Conservation (phyloP, 2,888 invertebrate species). For the Lottia scabra region DNA sequence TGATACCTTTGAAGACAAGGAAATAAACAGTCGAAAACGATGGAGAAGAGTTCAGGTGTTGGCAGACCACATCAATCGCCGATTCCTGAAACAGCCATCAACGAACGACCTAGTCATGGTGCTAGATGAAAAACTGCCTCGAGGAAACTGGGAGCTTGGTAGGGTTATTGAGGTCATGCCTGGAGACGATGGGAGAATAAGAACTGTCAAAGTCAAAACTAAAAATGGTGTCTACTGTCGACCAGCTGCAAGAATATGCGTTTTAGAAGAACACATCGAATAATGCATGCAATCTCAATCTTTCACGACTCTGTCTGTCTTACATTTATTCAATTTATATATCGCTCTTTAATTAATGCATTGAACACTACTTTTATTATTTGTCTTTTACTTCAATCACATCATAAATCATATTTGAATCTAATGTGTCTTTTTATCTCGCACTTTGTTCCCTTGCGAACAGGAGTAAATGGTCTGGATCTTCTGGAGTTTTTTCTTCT, state of each 20-base stretch:
- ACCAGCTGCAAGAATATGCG: background rate
- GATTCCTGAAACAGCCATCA: background rate
- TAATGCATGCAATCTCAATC: background rate
- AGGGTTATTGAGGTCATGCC: background rate
- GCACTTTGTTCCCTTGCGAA: no score
- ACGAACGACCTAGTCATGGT: background rate
- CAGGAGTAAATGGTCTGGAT: no score
- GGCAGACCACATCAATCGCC: background rate
- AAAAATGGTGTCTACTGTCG: background rate
- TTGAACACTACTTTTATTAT: no score
- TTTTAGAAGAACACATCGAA: background rate
- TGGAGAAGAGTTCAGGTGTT: slow-evolving; percentile 10
- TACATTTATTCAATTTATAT: no score
- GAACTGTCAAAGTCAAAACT: background rate
- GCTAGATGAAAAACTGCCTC: background rate
- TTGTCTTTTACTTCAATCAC: no score
- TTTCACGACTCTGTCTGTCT: background rate
- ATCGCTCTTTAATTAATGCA: no score
- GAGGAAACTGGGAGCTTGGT: background rate
- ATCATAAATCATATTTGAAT: no score
- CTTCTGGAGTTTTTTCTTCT: no score
- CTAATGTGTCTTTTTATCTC: no score
- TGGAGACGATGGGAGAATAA: background rate
- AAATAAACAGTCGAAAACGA: slow-evolving; percentile 9
- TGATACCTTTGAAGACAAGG: background rate